Base-by-base conservation (phyloP, 2,888 invertebrate species). In the Tetropium fuscum region DNA sequence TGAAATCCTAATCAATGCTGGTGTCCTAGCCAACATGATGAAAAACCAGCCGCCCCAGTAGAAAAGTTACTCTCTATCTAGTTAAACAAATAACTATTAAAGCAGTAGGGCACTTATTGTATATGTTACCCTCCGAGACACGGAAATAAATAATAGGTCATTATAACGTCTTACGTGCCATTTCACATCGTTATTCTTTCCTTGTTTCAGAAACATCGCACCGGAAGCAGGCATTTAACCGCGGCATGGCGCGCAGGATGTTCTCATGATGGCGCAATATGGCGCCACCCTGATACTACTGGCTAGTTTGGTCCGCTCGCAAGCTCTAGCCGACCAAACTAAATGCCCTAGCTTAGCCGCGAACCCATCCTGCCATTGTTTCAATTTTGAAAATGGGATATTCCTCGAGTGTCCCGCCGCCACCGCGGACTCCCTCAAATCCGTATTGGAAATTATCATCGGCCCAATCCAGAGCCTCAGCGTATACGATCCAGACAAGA, bases 381-480 rank as follows among this genome's bases (percentile, higher is more conserved):
- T 94, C 85, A 93, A 93, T 81, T 93, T 95, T 82, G 94, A 94
- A 83, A 94, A 94, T 84, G 95, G 94, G 60, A 86, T 95, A 64
- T 94, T 93, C 83, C 86, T 95, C 76, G 95, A 95, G 82, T 95
- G 95, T 80, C 92, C 94, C 34, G 92, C 91, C 48, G 92, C 93
- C 38, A 91, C 92, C 51, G 88, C 91, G 38, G 85, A 86, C 64
- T 89, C 91, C 43, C 86, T 95, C 69, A 89, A 88, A 78, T 86
- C 86, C 71, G 90, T 93, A 32, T 83, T 95, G 71, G 86, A 89
- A 71, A 87, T 88, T 78, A 87, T 90, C 76, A 86, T 86, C 71
- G 85, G 85, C 32, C 84, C 87, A 22, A 87, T 96, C 73, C 94
- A 95, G 80, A 94, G 94, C 44, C 84, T 95, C 76, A 94, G 91